phyloP scores from a whole-genome alignment of 2,888 invertebrate species.

The Pristionchus mayeri region DNA sequence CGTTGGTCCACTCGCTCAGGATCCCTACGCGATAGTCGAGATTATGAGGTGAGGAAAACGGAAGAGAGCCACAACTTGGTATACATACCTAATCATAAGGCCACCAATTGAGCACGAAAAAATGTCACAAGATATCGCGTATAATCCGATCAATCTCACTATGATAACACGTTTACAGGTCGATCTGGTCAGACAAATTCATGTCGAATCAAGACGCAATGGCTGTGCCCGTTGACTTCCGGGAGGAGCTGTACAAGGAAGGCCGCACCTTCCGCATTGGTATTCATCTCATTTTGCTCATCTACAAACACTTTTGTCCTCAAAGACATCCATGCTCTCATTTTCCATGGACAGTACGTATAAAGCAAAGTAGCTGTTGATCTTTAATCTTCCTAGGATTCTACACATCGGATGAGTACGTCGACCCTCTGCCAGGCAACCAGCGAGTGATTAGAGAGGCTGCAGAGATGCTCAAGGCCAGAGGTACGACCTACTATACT shows the following conservation, averaged over 20 bases:
- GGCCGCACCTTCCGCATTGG: not conserved
- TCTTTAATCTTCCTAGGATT: slow-evolving; percentile 2
- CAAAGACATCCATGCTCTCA: no score
- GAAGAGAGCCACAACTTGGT: not conserved
- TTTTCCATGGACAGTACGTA: no score
- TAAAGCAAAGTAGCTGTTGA: no score
- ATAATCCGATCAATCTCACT: no score
- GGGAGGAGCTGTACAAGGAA: slow-evolving; percentile 45
- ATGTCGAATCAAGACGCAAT: slow-evolving; percentile 49
- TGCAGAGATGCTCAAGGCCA: not conserved
- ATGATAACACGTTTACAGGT: not conserved
- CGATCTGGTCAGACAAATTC: slow-evolving; percentile 49
- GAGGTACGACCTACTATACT: not conserved
- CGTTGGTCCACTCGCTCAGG: slow-evolving; percentile 54
- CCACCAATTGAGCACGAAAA: no score
- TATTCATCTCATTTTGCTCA: no score
- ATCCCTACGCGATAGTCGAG: slow-evolving; percentile 49
- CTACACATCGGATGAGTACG: slow-evolving; percentile 19
- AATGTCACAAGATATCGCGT: no score
- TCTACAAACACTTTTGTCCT: no score
- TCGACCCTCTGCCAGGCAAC: not conserved
- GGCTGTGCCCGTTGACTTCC: slow-evolving; percentile 51
- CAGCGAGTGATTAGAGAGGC: slow-evolving; percentile 20
- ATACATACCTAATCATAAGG: no score
- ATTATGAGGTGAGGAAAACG: slow-evolving; percentile 30